Percentiles rank a stretch among this genome's conserved stretches.
phyloP scores from a whole-genome alignment of 2,888 invertebrate species.

The Diaprepes abbreviatus region DNA sequence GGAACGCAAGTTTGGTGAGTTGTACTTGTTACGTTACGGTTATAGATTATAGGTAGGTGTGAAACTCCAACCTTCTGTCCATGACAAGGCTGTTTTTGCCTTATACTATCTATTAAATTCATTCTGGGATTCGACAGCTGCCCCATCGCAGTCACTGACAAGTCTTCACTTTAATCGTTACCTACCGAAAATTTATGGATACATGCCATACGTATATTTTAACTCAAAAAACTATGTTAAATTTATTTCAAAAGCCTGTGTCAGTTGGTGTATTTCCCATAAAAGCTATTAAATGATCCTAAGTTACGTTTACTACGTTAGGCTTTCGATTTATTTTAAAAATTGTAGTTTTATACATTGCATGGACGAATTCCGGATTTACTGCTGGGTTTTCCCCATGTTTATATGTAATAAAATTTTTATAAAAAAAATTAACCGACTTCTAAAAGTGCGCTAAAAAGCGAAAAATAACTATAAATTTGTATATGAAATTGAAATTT shows the following conservation, averaged over 20 bases:
- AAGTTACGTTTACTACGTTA: too few relatives aligned
- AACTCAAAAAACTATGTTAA: conserved; percentile 15
- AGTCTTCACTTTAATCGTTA: conserved; percentile 36
- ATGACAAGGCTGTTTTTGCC: conserved; percentile 63
- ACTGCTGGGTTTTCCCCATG: too few relatives aligned
- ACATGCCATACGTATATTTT: conserved; percentile 2
- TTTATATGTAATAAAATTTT: too few relatives aligned
- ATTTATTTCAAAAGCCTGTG: background rate
- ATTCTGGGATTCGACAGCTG: conserved; percentile 62
- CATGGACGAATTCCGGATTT: too few relatives aligned
- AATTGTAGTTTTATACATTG: too few relatives aligned
- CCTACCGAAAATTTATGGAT: conserved; percentile 43
- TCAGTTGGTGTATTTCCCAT: conserved; percentile 16
- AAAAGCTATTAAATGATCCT: background rate
- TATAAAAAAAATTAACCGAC: too few relatives aligned
- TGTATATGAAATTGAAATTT: too few relatives aligned
- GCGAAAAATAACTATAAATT: too few relatives aligned
- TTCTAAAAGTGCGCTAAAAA: too few relatives aligned
- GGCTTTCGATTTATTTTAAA: too few relatives aligned
- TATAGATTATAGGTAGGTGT: conserved; percentile 63
- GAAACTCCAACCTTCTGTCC: conserved; percentile 65
- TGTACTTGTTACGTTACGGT: conserved; percentile 57
- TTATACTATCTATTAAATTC: conserved; percentile 66
- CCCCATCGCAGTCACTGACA: conserved; percentile 46
- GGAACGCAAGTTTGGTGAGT: conserved; percentile 49